Base-by-base conservation (phyloP, 2,113 vertebrate species). In the Gambusia holbrooki region DNA sequence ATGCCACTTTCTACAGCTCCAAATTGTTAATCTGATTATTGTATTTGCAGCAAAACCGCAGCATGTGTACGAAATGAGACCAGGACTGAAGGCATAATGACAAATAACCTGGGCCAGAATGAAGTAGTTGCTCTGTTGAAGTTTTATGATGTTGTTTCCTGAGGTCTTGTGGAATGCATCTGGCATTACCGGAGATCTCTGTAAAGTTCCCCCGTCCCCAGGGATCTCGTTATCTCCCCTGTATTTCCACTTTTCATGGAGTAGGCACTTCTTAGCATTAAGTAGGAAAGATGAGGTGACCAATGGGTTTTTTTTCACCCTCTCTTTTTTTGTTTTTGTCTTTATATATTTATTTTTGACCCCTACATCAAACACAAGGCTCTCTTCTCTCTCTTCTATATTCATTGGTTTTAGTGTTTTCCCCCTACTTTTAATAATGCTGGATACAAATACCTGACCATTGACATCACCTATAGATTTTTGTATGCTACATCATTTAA, bases 161-260 rank as follows among this genome's bases (percentile, higher is more conserved):
- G 69, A 80, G 89, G 88, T 89, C 85, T 89, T 71, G 87, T 84
- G 84, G 88, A 92, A 89, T 91, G 88, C 82, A 81, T 89, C 81
- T 85, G 88, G 86, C 84, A 76, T 91, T 90, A 82, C 87, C 86
- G 89, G 84, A 91, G 87, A 91, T 89, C 77, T 90, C 77, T 83
- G 89, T 84, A 92, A 92, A 92, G 87, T 93, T 91, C 83, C 61
- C 63, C 29, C 28, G 74, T 92, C 94, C 91, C 92, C 33, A 42
- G 93, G 91, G 94, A 94, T 80, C 93, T 95, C 92, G 93, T 95
- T 95, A 95, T 87, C 90, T 92, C 83, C 72, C 87, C 82, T 90
- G 77, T 79, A 90, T 89, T 91, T 89, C 85, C 72, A 88, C 85
- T 93, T 94, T 94, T 92, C 89, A 92, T 90, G 74, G 81, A 87